These are phyloP conservation scores for Datnioides undecimradiatus DNA, from an alignment of 2,113 vertebrate species.

Conservation along the genomic window DNA sequence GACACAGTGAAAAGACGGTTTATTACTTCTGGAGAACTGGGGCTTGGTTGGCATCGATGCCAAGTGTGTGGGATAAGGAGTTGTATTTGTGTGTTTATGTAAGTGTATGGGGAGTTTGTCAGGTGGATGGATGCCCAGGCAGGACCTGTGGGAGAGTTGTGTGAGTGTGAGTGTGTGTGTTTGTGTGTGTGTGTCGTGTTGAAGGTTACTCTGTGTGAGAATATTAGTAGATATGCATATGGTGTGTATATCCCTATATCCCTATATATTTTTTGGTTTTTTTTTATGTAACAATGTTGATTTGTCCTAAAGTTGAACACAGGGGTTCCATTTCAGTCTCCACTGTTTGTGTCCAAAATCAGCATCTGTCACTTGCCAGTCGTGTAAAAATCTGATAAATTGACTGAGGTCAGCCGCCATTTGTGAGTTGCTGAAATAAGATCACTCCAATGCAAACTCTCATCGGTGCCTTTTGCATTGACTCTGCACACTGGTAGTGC, in stretches of 20 bases:
- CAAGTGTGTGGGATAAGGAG: constrained; percentile 58
- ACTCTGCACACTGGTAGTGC: too few relatives aligned
- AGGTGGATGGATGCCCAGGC: constrained; percentile 59
- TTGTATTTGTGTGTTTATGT: constrained; percentile 30
- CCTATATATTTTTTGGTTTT: too few relatives aligned
- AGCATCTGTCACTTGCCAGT: too few relatives aligned
- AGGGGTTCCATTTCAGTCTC: constrained; percentile 4
- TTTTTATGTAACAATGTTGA: constrained; percentile 9
- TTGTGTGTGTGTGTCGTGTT: constrained; percentile 14
- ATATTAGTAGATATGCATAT: constrained; percentile 25
- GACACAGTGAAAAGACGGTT: constrained; percentile 69
- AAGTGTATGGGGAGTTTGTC: constrained; percentile 27
- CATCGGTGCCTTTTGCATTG: too few relatives aligned
- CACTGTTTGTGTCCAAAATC: constrained; percentile 8
- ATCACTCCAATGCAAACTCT: too few relatives aligned
- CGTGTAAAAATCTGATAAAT: too few relatives aligned
- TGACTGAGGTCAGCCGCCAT: too few relatives aligned
- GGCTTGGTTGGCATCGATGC: constrained; percentile 66
- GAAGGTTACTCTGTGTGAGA: constrained; percentile 19
- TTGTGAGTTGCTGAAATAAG: too few relatives aligned
- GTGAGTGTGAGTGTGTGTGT: neutral
- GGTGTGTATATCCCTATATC: constrained; percentile 7
- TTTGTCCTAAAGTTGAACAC: constrained; percentile 1
- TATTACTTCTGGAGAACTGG: constrained; percentile 82
- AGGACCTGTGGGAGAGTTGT: neutral